Conservation (phyloP, 2,113 vertebrate genomes). For the Halcyon malimbica region DNA sequence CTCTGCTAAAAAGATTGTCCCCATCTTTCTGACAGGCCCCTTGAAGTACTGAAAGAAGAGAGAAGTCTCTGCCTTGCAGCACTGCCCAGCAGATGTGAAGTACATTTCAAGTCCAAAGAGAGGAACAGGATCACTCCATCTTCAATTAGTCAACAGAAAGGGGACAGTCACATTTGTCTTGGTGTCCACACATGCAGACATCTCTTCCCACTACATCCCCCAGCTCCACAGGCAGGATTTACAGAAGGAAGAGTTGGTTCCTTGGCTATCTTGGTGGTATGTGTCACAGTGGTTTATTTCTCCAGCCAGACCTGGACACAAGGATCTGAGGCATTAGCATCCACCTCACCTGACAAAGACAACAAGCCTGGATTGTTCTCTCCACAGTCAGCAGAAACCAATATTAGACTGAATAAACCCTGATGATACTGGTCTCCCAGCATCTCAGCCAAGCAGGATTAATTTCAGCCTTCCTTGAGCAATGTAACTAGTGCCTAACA, state of each 20-base stretch:
- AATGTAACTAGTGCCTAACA: not conserved
- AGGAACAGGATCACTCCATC: not conserved
- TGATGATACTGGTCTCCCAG: not conserved
- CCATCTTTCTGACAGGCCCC: too few species aligned
- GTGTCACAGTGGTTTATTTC: not conserved
- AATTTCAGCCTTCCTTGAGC: not conserved
- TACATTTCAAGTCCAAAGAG: not conserved
- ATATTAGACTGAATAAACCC: too few species aligned
- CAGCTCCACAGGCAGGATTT: not conserved
- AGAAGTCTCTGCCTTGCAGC: not conserved
- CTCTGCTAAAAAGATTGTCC: too few species aligned
- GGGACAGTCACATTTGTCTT: not conserved
- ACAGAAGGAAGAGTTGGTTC: not conserved
- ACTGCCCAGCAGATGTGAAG: not conserved
- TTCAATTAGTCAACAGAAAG: not conserved
- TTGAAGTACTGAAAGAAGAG: too few species aligned
- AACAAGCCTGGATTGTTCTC: not conserved
- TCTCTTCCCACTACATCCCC: not conserved
- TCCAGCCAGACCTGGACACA: not conserved
- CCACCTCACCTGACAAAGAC: not conserved
- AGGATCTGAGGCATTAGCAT: not conserved
- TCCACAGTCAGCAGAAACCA: not conserved
- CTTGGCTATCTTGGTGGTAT: not conserved
- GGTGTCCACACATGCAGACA: fast-evolving
- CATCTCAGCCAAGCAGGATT: not conserved